Evolutionary conservation across 2,888 invertebrate genomes (phyloP), one percentile per base, ranked within the genome.

Genomic region (Tetragonula carbonaria): DNA sequence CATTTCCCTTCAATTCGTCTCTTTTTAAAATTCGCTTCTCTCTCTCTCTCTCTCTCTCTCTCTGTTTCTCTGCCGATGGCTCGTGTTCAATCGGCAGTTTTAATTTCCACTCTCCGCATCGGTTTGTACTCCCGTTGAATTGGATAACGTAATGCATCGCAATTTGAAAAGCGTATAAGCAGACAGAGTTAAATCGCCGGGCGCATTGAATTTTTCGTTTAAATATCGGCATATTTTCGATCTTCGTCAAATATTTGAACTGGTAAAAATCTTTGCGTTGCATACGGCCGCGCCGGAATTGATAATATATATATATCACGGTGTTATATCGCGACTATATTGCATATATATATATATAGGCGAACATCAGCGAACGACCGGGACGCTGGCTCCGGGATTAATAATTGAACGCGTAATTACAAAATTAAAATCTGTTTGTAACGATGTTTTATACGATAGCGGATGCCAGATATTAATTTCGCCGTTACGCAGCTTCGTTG

Each of bases 351-450:
- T 55, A 53, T 65, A 53, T 57, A 57, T 28, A 21, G 45, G 38
- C 57, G 8, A 74, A 63, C 2, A 62, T 70, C 21, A 23, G 53
- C 23, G 66, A 33, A 50, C 21, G 33, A 62, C n/a, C 71, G n/a
- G 50, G n/a, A 45, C 16, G n/a, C 55, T 23, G 33, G 33, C 5
- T 59, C 50, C 62, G 51, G 51, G 23, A 23, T 33, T 33, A 70
- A 66, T 82, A 68, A 82, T 82, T 82, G 68, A 59, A 82, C 51
- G 82, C 38, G 82, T 82, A 82, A 82, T 82, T 71, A 68, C 65
- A 53, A 82, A 82, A 82, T 82, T 71, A 70, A 71, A 71, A 82
- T 45, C 65, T 51, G 57, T 74, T 73, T 63, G 72, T 23, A 55
- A 50, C 81, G 38, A 28, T 62, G 57, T 23, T 51, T 74, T 57